These are phyloP conservation scores for Leuciscus idus DNA, from an alignment of 2,113 vertebrate genomes.

Conservation along the genomic window DNA sequence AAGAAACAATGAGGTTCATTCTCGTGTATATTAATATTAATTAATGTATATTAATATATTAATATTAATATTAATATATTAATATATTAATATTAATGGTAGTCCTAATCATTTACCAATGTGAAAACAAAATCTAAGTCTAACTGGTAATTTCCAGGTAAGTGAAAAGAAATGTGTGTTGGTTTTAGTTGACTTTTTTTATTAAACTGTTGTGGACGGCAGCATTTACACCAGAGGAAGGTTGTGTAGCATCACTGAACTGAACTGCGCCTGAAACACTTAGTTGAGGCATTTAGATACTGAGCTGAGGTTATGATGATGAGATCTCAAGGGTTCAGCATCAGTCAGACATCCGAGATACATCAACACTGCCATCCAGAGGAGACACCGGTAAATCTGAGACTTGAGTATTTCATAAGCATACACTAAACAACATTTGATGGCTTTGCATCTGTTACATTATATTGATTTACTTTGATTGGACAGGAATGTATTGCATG, in stretches of 20 bases:
- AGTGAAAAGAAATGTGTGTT: not conserved
- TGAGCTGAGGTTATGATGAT: slow-evolving; percentile 12
- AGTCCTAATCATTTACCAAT: not conserved
- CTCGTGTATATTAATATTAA: too few species aligned
- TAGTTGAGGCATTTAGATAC: not conserved
- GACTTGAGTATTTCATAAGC: not conserved
- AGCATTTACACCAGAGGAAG: not conserved
- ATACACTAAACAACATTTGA: not conserved
- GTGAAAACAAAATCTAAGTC: not conserved
- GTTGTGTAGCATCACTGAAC: not conserved
- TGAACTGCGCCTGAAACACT: not conserved
- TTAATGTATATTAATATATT: too few species aligned
- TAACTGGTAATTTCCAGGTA: not conserved
- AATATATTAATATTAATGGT: not conserved
- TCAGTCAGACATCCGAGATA: not conserved
- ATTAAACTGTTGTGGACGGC: not conserved
- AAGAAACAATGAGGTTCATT: too few species aligned
- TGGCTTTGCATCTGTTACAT: not conserved
- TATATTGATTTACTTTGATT: not conserved
- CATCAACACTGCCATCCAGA: slow-evolving; percentile 56
- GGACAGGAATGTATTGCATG: not conserved
- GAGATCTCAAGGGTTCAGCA: slow-evolving; percentile 5
- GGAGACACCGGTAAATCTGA: slow-evolving; percentile 5
- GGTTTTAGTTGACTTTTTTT: not conserved
- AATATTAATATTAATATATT: too few species aligned